Evolutionary conservation across 2,797 vertebrate genomes (phyloP).

Genomic region (Cyprinella venusta): DNA sequence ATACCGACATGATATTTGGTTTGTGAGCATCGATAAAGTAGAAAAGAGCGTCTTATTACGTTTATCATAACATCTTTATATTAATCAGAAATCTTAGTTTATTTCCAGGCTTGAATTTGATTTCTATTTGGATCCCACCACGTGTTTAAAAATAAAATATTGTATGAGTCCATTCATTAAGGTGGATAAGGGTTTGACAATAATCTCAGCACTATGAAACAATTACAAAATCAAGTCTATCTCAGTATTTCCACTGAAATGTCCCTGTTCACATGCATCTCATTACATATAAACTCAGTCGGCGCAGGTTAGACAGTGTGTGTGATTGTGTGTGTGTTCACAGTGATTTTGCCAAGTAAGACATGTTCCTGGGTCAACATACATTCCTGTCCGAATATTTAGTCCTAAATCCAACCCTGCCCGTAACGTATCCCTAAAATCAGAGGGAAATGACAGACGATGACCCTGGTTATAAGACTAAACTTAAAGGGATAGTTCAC

Average conservation of each 20-base stretch:
- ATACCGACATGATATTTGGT: neutral
- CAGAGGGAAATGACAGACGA: too few relatives aligned
- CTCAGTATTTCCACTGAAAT: neutral
- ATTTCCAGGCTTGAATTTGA: neutral
- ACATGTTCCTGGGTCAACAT: neutral
- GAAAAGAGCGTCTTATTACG: neutral
- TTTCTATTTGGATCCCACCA: neutral
- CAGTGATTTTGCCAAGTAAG: neutral
- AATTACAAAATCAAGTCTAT: neutral
- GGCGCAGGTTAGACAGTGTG: neutral
- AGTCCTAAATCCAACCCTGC: neutral
- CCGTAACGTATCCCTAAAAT: too few relatives aligned
- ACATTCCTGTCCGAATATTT: neutral
- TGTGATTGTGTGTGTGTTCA: neutral
- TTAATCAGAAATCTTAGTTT: neutral
- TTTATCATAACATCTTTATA: neutral
- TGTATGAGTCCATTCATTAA: neutral
- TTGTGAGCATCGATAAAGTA: neutral
- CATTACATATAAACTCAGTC: neutral
- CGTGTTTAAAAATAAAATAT: neutral
- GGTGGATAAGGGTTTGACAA: conserved; percentile 4
- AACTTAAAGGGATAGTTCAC: too few relatives aligned
- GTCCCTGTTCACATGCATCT: conserved; percentile 6
- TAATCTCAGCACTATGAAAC: neutral
- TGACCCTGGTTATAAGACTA: too few relatives aligned